Base-by-base conservation (phyloP, 2,113 vertebrate species). In the Chiloscyllium plagiosum region DNA sequence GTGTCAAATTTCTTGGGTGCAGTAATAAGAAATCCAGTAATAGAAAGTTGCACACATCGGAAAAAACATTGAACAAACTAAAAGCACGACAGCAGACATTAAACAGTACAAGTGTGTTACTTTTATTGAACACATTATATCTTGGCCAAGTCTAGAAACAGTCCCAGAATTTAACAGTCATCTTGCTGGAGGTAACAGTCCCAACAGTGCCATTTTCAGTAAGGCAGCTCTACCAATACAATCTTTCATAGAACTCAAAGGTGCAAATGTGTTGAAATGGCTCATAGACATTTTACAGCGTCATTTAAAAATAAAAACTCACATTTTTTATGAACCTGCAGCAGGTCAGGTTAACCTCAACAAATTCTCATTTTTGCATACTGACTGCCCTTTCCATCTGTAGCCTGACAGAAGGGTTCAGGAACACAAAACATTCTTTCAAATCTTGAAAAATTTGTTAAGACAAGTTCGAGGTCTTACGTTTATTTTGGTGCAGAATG, bases 111-210 rank as follows among this genome's bases (percentile, higher is more conserved):
- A 95, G 94, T 95, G 94, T 95, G 94, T 95, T 95, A 95, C 69
- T 72, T 95, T 95, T 95, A 95, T 95, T 95, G 94, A 95, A 76
- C 94, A 95, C 69, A 70, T 95, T 72, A 95, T 72, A 95, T 95
- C 94, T 95, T 95, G 94, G 94, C 94, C 94, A 95, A 95, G 47
- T 95, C 94, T 95, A 95, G 94, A 72, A 95, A 95, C 94, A 95
- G 94, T 72, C 69, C 94, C 94, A 95, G 94, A 95, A 95, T 95
- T 95, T 95, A 95, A 95, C 94, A 95, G 94, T 95, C 94, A 95
- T 95, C 94, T 95, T 95, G 94, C 94, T 95, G 94, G 94, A 95
- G 87, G 68, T 72, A 95, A 95, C 94, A 95, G 94, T 76, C 94
- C 68, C 69, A 95, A 52, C 94, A 95, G 94, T 26, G 94, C 94